Evolutionary conservation across 2,888 invertebrate species (phyloP).

Genomic region (Biston stratarius): DNA sequence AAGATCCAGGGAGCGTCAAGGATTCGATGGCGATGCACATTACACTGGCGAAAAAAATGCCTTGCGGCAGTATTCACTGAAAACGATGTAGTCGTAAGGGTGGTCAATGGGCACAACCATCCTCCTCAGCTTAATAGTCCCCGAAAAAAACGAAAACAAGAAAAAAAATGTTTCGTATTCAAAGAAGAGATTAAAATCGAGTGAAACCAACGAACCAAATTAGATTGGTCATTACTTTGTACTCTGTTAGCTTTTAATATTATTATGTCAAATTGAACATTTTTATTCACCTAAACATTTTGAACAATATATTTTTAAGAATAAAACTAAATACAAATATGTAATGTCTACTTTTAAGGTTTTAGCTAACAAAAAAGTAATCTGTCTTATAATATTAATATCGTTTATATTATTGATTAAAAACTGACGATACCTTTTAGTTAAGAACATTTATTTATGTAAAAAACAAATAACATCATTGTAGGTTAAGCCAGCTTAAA

Average conservation of each 20-base stretch:
- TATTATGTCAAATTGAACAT: too few relatives aligned
- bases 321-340: too few relatives aligned
- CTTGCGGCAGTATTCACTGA: slow-evolving; percentile 15
- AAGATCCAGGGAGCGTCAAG: neutral
- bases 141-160: neutral
- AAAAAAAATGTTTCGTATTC: neutral
- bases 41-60: slow-evolving; percentile 3
- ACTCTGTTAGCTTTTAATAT: too few relatives aligned
- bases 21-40: slow-evolving; percentile 25
- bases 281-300: neutral
- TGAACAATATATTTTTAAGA: neutral
- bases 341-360: neutral
- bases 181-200: slow-evolving; percentile 3
- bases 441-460: neutral
- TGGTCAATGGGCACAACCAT: slow-evolving; percentile 28
- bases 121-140: slow-evolving; percentile 7
- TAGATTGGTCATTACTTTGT: too few relatives aligned
- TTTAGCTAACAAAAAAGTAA: too few relatives aligned
- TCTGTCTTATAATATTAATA: too few relatives aligned
- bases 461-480: neutral
- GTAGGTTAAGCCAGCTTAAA: neutral
- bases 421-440: too few relatives aligned
- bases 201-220: neutral
- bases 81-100: neutral
- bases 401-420: too few relatives aligned